Evolutionary conservation across 2,888 invertebrate species (phyloP).

Genomic region (Ptychoptera albimana): DNA sequence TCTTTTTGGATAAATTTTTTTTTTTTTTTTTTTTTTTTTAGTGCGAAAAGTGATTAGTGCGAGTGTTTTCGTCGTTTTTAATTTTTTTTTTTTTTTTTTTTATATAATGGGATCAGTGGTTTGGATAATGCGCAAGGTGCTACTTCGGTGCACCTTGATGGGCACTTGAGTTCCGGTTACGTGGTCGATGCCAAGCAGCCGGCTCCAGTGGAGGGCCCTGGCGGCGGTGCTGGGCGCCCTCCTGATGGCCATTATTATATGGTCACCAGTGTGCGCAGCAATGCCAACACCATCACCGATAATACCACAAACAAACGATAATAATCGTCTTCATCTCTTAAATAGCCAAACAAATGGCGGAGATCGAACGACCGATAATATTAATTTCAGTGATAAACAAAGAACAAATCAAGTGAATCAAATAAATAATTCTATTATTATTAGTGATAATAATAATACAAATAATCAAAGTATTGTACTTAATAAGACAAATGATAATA

Average conservation of each 20-base stretch:
- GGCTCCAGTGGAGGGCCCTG: constrained; percentile 31
- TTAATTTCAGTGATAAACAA: not conserved
- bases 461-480: not conserved
- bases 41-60: too few species aligned
- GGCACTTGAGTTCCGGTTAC: constrained; percentile 2
- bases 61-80: too few species aligned
- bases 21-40: too few species aligned
- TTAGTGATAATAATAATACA: not conserved
- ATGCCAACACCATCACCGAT: constrained; percentile 19
- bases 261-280: constrained; percentile 22
- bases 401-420: not conserved
- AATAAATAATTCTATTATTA: not conserved
- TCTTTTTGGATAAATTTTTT: too few species aligned
- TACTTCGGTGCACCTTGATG: constrained; percentile 5
- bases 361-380: not conserved
- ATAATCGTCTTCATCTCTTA: not conserved
- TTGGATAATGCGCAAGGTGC: not conserved
- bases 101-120: too few species aligned
- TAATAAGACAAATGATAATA: constrained; percentile 1
- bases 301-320: too few species aligned
- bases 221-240: constrained; percentile 33
- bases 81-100: too few species aligned
- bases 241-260: constrained; percentile 25
- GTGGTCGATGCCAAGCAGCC: constrained; percentile 27
- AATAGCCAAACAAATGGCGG: not conserved